Evolutionary conservation across 1,140 invertebrate species (phyloP).

Genomic region (Cepaea nemoralis): DNA sequence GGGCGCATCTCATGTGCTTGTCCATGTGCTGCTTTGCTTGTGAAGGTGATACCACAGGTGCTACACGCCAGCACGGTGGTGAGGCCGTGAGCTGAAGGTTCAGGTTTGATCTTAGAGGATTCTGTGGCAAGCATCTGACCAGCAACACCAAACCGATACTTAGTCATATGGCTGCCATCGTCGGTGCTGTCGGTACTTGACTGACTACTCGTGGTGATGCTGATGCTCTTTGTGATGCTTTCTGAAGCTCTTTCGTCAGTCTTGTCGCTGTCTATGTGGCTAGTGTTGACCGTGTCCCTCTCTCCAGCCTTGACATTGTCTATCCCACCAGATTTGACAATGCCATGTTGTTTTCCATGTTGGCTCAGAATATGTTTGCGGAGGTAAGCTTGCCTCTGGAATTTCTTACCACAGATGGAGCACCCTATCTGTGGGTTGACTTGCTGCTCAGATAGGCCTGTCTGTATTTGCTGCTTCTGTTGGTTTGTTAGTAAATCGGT

Average conservation of each 20-base stretch:
- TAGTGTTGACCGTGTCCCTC: no score
- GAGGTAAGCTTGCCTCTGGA: conserved; percentile 85
- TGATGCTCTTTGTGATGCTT: neutral
- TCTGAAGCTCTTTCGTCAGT: neutral
- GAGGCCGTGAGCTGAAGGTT: conserved; percentile 46
- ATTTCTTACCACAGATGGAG: conserved; percentile 84
- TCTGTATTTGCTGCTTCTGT: no score
- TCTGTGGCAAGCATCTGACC: conserved; percentile 56
- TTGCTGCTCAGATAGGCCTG: conserved; percentile 21
- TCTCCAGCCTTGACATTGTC: neutral
- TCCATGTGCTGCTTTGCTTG: conserved; percentile 62
- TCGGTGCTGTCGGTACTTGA: neutral
- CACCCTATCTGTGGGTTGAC: conserved; percentile 77
- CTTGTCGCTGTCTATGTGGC: no score
- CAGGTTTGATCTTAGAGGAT: conserved; percentile 53
- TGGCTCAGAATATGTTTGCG: conserved; percentile 84
- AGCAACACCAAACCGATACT: conserved; percentile 52
- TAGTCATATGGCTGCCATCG: neutral
- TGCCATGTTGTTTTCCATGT: conserved; percentile 21
- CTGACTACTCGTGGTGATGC: no score
- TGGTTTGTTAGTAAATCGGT: no score
- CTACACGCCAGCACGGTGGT: conserved; percentile 47
- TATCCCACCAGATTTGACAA: no score
- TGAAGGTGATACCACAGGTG: conserved; percentile 50
- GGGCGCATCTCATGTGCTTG: conserved; percentile 55